phyloP scores from a whole-genome alignment of 2,113 vertebrate genomes.

The mouse (Mus musculus) region DNA sequence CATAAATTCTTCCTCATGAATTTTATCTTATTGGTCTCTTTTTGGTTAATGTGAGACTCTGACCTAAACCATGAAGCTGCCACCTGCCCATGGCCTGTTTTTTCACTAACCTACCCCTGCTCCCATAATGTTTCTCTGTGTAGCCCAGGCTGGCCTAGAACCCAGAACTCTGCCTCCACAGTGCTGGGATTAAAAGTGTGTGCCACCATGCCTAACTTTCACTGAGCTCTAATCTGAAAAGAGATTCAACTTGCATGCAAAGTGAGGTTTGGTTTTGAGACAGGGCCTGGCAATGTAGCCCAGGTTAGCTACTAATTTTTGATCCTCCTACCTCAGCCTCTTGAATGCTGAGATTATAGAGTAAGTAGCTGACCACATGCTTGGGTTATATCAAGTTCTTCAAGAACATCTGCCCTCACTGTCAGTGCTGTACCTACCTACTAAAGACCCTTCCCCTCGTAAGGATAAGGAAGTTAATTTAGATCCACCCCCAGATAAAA shows the following conservation, averaged over 20 bases:
- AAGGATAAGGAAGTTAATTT: too few relatives aligned
- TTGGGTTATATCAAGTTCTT: neutral
- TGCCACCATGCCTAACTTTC: too few relatives aligned
- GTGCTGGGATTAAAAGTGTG: neutral
- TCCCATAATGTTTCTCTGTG: neutral
- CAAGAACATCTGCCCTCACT: neutral
- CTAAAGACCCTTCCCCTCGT: neutral
- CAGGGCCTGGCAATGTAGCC: neutral
- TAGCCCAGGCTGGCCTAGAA: neutral
- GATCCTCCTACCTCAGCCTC: neutral
- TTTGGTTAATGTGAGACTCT: conserved; percentile 12
- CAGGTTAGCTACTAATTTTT: neutral
- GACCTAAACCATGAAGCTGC: neutral
- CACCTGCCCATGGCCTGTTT: neutral
- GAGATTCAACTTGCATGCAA: neutral
- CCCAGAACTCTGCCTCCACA: neutral
- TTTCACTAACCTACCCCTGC: neutral
- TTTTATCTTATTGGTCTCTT: neutral
- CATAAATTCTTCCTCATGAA: neutral
- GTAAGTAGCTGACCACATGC: neutral
- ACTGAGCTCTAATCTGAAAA: neutral
- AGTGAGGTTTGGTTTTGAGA: neutral
- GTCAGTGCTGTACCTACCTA: neutral
- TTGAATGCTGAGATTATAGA: too few relatives aligned
- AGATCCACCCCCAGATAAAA: neutral